Evolutionary conservation across 2,113 vertebrate species (phyloP).

Genomic region (Cygnus buccinator): DNA sequence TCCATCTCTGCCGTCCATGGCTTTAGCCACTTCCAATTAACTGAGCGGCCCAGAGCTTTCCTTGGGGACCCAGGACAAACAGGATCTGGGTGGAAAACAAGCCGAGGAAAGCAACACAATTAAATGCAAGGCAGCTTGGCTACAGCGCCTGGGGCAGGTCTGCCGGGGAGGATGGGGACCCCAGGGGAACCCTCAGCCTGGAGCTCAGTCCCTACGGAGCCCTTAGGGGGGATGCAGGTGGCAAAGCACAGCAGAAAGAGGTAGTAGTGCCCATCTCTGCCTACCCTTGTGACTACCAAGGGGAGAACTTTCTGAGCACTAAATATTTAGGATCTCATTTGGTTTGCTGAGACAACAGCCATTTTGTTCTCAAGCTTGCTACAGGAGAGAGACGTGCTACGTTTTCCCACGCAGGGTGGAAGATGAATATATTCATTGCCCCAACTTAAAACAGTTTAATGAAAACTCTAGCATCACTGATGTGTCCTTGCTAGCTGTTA

Average conservation of each 20-base stretch:
- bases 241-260: not conserved
- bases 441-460: slow-evolving; percentile 60
- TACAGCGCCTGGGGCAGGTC: not conserved
- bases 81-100: slow-evolving; percentile 58
- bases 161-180: slow-evolving; percentile 3
- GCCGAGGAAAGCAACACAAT: slow-evolving; percentile 49
- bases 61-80: slow-evolving; percentile 25
- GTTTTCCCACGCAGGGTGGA: not conserved
- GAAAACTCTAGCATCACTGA: slow-evolving; percentile 38
- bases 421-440: slow-evolving; percentile 41
- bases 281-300: not conserved
- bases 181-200: not conserved
- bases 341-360: not conserved
- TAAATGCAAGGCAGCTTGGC: slow-evolving; percentile 34
- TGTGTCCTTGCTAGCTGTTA: slow-evolving; percentile 26
- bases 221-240: not conserved
- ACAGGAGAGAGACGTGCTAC: not conserved
- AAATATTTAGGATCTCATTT: not conserved
- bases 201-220: not conserved
- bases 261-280: fast-evolving
- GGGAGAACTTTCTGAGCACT: not conserved
- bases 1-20: slow-evolving; percentile 27
- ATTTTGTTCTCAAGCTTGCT: not conserved
- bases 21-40: slow-evolving; percentile 76
- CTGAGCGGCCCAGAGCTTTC: slow-evolving; percentile 51